Percentiles rank a stretch among this genome's conserved stretches.
These are phyloP conservation scores for Musca vetustissima DNA, from an alignment of 1,140 invertebrate species.

Conservation along the genomic window DNA sequence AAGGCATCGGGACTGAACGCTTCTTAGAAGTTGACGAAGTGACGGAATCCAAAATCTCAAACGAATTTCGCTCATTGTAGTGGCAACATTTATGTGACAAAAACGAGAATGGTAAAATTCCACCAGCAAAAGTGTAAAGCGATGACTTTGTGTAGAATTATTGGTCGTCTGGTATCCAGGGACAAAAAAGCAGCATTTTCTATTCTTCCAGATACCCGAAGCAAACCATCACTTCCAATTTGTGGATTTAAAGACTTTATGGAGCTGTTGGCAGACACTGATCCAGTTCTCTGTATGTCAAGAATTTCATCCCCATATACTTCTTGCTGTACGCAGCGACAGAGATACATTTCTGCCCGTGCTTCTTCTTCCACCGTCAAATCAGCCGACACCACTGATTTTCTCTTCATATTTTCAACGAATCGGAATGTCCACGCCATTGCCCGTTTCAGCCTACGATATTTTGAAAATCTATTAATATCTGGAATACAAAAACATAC, in stretches of 20 bases:
- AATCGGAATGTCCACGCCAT: background rate
- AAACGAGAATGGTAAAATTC: background rate
- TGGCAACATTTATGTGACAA: background rate
- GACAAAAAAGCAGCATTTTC: too few relatives aligned
- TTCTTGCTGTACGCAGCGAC: background rate
- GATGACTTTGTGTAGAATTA: too few relatives aligned
- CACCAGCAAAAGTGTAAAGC: background rate
- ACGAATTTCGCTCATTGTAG: constrained; percentile 8
- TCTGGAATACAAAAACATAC: too few relatives aligned
- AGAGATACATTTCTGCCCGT: background rate
- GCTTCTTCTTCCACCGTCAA: background rate
- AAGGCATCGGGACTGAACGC: background rate
- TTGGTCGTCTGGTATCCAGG: too few relatives aligned
- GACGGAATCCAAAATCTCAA: constrained; percentile 15
- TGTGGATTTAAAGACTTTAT: background rate
- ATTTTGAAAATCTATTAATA: too few relatives aligned
- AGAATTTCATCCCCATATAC: background rate
- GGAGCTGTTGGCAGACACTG: background rate
- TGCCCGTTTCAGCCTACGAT: background rate
- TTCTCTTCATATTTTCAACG: background rate
- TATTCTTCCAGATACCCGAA: background rate
- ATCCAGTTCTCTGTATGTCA: background rate
- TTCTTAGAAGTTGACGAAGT: background rate
- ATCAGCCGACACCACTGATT: background rate
- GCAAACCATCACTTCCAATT: background rate